Conservation (phyloP, 2,888 invertebrate species). For the Ellobium chinense region DNA sequence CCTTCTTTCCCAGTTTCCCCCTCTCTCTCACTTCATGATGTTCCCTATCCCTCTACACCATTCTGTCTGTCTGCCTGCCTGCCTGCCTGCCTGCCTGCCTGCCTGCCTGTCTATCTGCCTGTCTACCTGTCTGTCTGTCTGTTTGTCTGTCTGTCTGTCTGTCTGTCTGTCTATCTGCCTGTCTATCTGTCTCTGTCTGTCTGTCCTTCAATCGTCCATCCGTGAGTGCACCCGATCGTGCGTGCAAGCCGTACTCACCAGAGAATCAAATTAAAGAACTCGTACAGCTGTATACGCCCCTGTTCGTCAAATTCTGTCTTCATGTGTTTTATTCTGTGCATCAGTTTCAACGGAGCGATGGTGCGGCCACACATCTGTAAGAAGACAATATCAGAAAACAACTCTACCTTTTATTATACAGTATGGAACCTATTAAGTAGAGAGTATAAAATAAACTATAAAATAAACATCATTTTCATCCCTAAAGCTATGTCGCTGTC, state of each 20-base stretch:
- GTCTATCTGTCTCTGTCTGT: neutral
- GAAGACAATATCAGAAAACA: too few relatives aligned
- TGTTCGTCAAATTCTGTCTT: conserved; percentile 66
- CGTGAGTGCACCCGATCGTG: neutral
- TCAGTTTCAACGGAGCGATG: conserved; percentile 75
- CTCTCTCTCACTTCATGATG: too few relatives aligned
- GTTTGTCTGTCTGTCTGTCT: neutral
- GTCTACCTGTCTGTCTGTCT: neutral
- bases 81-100: too few relatives aligned
- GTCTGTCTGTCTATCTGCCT: neutral
- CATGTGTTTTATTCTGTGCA: conserved; percentile 76
- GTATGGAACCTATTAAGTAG: too few relatives aligned
- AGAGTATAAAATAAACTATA: too few relatives aligned
- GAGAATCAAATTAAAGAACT: conserved; percentile 74
- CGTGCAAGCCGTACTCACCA: conserved; percentile 61
- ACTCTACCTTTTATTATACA: too few relatives aligned
- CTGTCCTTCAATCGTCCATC: neutral
- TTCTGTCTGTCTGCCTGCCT: too few relatives aligned
- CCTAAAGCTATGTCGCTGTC: neutral
- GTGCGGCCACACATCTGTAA: conserved; percentile 74
- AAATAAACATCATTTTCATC: too few relatives aligned
- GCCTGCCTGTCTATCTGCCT: too few relatives aligned
- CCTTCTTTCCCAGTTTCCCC: too few relatives aligned
- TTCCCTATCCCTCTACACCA: too few relatives aligned
- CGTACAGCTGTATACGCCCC: conserved; percentile 73